Evolutionary conservation across 1,140 invertebrate species (phyloP).

Genomic region (Hermetia illucens): DNA sequence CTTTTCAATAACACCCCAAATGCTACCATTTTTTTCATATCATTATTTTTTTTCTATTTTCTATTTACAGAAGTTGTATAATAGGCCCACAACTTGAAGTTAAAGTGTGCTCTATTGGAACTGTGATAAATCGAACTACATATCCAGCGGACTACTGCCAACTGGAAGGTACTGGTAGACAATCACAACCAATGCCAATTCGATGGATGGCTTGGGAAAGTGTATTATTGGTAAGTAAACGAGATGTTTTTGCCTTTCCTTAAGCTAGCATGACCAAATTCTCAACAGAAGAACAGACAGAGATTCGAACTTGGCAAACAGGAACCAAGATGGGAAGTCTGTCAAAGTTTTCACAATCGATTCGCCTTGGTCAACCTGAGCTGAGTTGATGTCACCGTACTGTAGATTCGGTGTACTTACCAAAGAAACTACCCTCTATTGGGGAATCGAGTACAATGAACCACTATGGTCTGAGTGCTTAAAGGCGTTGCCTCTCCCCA

Average conservation of each 20-base stretch:
- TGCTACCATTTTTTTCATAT: too few species aligned
- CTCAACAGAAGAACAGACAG: not conserved
- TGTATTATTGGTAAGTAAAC: conserved; percentile 55
- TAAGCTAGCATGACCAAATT: not conserved
- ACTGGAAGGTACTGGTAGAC: conserved; percentile 39
- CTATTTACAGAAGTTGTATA: conserved; percentile 60
- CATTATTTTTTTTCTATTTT: conserved; percentile 7
- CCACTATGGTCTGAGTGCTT: too few species aligned
- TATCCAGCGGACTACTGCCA: conserved; percentile 59
- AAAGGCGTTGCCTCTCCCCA: too few species aligned
- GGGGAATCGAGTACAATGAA: too few species aligned
- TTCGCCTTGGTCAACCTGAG: too few species aligned
- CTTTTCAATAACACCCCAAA: too few species aligned
- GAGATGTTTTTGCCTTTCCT: too few species aligned
- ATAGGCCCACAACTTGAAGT: conserved; percentile 63
- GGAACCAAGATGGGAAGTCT: not conserved
- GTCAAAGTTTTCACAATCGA: too few species aligned
- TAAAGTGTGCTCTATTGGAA: conserved; percentile 70
- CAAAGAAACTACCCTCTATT: too few species aligned
- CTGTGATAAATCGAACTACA: conserved; percentile 43
- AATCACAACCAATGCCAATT: conserved; percentile 47
- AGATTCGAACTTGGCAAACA: not conserved
- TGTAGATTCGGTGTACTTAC: too few species aligned
- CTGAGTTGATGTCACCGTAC: too few species aligned
- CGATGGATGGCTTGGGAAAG: conserved; percentile 77